Base-by-base conservation (phyloP, 2,888 invertebrate species). In the Cosmorhoe ocellata region DNA sequence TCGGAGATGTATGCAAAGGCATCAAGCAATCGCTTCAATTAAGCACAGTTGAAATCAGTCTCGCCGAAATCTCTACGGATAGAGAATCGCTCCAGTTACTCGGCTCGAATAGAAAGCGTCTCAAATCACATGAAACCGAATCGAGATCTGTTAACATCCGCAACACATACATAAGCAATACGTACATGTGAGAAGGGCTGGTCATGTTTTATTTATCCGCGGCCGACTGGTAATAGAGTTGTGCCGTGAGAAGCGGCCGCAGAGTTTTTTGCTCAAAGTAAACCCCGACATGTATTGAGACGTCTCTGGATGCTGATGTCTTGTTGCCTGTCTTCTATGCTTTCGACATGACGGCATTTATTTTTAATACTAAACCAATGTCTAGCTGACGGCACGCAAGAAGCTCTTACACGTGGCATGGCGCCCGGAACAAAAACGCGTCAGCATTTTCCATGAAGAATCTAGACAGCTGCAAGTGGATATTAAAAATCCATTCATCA, bases 181-280 rank as follows among this genome's bases (percentile, higher is more conserved):
- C 71, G 74, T 77, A 71, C 69, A 68, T 73, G 80, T 81, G 87
- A 85, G 86, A 87, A 88, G 85, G 86, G 87, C 84, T 77, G 87
- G 79, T 87, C 89, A 90, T 90, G 90, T 90, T 89, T 90, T 90
- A 90, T 90, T 89, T 90, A 90, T 90, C 82, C 78, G 82, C 83
- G 73, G 79, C 78, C 75, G 79, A 82, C 81, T 81, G 71, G 86
- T 88, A 89, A 90, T 90, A 90, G 88, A 89, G 90, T 86, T 86
- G 88, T 86, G 84, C 81, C 83, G 85, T 88, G 88, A 84, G 90
- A 87, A 62, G 78, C 84, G 81, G 75, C 77, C 79, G 79, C 79
- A 75, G 74, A 77, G 84, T 90, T 90, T 90, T 90, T 89, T 89
- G 84, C 83, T 78, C 76, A 76, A 80, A 69, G 79, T 74, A 74